These are phyloP conservation scores for Antedon mediterranea DNA, from an alignment of 53 echinoderm and acorn worm species.

Conservation along the genomic window DNA sequence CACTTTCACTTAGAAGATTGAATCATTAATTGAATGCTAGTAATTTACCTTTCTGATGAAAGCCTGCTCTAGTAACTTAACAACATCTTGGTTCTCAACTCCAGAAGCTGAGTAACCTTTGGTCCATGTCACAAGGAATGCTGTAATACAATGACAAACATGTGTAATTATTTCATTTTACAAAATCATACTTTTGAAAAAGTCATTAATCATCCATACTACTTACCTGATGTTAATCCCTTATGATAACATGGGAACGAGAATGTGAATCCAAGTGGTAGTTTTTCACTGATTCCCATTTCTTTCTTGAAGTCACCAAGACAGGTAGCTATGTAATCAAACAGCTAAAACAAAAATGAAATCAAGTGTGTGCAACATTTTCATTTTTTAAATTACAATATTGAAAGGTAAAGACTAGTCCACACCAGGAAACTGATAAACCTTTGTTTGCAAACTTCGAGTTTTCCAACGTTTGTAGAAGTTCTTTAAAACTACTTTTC, in stretches of 20 bases:
- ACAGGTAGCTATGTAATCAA: slow-evolving; percentile 91
- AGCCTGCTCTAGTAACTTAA: slow-evolving; percentile 46
- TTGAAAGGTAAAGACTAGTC: too few relatives aligned
- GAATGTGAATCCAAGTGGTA: slow-evolving; percentile 95
- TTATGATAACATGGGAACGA: slow-evolving; percentile 90
- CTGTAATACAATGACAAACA: slow-evolving; percentile 21
- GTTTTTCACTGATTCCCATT: slow-evolving; percentile 33
- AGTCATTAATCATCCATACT: too few relatives aligned
- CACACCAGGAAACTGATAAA: too few relatives aligned
- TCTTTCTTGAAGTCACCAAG: slow-evolving; percentile 71
- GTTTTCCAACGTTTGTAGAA: too few relatives aligned
- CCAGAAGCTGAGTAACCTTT: slow-evolving; percentile 81
- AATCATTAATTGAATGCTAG: too few relatives aligned
- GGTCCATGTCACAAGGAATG: slow-evolving; percentile 70
- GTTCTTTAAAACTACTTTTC: too few relatives aligned
- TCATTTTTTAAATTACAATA: too few relatives aligned
- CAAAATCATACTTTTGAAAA: too few relatives aligned
- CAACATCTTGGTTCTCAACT: slow-evolving; percentile 71
- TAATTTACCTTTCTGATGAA: slow-evolving; percentile 55
- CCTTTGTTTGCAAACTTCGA: too few relatives aligned
- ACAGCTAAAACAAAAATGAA: slow-evolving; percentile 62
- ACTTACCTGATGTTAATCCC: slow-evolving; percentile 73
- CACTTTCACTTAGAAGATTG: too few relatives aligned
- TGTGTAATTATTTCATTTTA: too few relatives aligned
- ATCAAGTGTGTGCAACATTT: too few relatives aligned